Base-by-base conservation (phyloP, 1,140 invertebrate species). In the Pseudomyrmex pallidus region DNA sequence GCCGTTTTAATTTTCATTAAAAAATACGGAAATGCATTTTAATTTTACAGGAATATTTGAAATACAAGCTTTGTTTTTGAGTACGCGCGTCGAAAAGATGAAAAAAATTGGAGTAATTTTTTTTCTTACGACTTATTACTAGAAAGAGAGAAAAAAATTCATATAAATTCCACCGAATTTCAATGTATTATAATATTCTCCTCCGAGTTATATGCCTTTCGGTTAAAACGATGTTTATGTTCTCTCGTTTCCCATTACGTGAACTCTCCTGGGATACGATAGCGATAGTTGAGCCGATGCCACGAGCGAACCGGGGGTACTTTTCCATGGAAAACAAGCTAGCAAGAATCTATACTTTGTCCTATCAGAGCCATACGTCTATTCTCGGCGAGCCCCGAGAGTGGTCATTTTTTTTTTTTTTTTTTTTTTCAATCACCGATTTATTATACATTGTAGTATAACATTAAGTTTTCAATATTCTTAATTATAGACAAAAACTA, bases 271-370 rank as follows among this genome's bases (percentile, higher is more conserved):
- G 80, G 70, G 84, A 68, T 66, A 46, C 17, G 72, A 35, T 62
- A 63, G 12, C 54, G 50, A 54, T 74, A 72, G 25, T 62, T 62
- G 78, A 85, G 63, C 74, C 78, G 62, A 83, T 83, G 54, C 48
- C 62, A 82, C 70, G 22, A 62, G 70, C 46, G 57, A 63, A 61
- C 25, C 44, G 78, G 59, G 44, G 62, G 61, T 82, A 82, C 67
- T 73, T 82, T 85, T 74, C 78, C 54, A 67, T 74, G 62, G 52
- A 57, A 85, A 85, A 82, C 15, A 83, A 85, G 35, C 54, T 10
- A 64, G 48, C 46, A 13, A 17, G 25, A 68, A 73, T 57, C 15
- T 9, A 67, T 72, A 59, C 20, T 22, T 2, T n/a, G 3, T 66
- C 44, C 5, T 68, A 72, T 83, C 17, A n/a, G 4, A 35, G 35